phyloP scores from a whole-genome alignment of 37 sponge, comb jelly and placozoan genomes.

The Lycopodina hypogea region DNA sequence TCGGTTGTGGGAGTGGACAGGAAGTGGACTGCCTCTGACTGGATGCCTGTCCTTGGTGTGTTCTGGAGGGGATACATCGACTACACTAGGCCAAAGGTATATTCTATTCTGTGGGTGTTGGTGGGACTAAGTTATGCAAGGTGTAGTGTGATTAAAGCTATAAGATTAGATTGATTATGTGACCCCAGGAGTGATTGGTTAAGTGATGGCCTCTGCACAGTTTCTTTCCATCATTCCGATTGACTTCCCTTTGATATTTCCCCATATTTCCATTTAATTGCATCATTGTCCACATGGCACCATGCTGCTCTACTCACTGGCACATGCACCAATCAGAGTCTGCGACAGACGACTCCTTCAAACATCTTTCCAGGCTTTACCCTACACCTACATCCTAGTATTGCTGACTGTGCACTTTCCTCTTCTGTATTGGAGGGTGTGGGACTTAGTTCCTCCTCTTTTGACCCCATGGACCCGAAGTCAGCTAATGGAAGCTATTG shows the following conservation, averaged over 20 bases:
- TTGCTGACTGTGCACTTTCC: not conserved
- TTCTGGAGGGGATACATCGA: constrained; percentile 51
- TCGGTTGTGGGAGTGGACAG: constrained; percentile 7
- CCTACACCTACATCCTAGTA: not conserved
- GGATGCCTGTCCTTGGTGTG: constrained; percentile 6
- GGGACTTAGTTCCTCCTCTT: constrained; percentile 7
- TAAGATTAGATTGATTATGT: not conserved
- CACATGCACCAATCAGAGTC: constrained; percentile 1
- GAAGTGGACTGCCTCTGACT: not conserved
- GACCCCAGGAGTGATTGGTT: too few species aligned
- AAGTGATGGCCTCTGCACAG: too few species aligned
- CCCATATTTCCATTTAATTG: too few species aligned
- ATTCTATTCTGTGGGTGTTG: not conserved
- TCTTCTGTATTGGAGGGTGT: constrained; percentile 10
- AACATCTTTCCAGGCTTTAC: constrained; percentile 15
- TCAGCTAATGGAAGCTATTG: not conserved
- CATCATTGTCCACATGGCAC: too few species aligned
- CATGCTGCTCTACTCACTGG: too few species aligned
- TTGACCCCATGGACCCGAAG: too few species aligned
- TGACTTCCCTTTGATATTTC: too few species aligned
- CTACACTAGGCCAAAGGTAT: constrained; percentile 44
- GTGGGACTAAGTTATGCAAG: not conserved
- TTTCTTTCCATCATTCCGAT: too few species aligned
- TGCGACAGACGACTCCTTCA: not conserved
- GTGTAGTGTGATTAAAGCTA: not conserved